Evolutionary conservation across 2,797 vertebrate genomes (phyloP).

Genomic region (Hozukius guyotensis): DNA sequence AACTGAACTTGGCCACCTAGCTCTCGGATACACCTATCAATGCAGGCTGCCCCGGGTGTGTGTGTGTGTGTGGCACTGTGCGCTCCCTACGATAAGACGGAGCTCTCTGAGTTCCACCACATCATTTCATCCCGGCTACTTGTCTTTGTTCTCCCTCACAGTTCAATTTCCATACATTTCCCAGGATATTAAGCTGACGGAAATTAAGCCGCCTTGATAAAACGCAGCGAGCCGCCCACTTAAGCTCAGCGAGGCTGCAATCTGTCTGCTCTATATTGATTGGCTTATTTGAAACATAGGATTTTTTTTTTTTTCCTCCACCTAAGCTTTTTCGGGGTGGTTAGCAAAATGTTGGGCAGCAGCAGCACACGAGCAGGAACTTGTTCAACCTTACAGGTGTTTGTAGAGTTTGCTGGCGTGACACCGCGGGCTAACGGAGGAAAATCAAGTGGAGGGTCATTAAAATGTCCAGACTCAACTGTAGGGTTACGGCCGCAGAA

Average conservation of each 20-base stretch:
- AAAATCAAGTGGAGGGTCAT: conserved; percentile 14
- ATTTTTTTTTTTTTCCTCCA: conserved; percentile 44
- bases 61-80: neutral
- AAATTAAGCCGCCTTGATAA: conserved; percentile 81
- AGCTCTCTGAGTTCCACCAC: conserved; percentile 42
- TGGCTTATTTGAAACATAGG: conserved; percentile 60
- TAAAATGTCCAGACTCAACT: conserved; percentile 19
- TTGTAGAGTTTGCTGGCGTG: conserved; percentile 15
- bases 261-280: conserved; percentile 66
- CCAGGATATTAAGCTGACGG: conserved; percentile 75
- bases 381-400: conserved; percentile 35
- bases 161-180: conserved; percentile 80
- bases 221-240: conserved; percentile 70
- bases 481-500: neutral
- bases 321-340: conserved; percentile 34
- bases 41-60: conserved; percentile 7
- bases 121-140: conserved; percentile 52
- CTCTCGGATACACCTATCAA: conserved; percentile 22
- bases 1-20: conserved; percentile 32
- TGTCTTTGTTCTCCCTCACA: conserved; percentile 71
- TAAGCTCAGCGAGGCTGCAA: conserved; percentile 55
- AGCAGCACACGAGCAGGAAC: conserved; percentile 3
- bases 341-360: conserved; percentile 23
- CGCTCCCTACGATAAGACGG: conserved; percentile 21
- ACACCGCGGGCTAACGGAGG: neutral